Percentiles rank a stretch among this genome's conserved stretches.
Conservation (phyloP, 1,140 invertebrate species). For the Apis florea region DNA sequence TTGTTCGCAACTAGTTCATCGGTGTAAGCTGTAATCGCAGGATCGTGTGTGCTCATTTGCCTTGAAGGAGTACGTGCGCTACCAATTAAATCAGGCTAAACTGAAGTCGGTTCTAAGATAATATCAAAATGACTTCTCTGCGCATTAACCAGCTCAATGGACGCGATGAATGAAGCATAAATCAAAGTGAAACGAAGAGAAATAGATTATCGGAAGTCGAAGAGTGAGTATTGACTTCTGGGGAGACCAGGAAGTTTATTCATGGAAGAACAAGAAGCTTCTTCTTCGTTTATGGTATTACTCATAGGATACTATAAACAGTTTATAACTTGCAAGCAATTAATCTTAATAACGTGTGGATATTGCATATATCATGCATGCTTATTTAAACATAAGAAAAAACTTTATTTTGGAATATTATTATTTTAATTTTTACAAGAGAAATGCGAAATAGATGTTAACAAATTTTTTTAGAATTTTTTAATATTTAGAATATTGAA, state of each 20-base stretch:
- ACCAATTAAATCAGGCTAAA: neutral
- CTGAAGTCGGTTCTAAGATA: conserved; percentile 1
- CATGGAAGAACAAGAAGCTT: neutral
- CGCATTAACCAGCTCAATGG: neutral
- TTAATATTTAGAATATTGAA: too few relatives aligned
- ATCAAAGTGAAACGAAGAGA: conserved; percentile 11
- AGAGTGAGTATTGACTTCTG: neutral
- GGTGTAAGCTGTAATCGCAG: conserved; percentile 14
- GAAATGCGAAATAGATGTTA: too few relatives aligned
- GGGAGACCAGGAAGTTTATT: neutral
- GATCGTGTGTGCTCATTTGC: conserved; percentile 9
- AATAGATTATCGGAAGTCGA: neutral
- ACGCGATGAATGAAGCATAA: conserved; percentile 3
- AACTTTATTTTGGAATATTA: too few relatives aligned
- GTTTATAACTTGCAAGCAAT: neutral
- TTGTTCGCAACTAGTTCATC: neutral
- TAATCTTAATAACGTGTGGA: neutral
- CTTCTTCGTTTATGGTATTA: neutral
- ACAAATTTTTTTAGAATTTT: too few relatives aligned
- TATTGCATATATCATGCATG: neutral
- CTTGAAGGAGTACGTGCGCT: neutral
- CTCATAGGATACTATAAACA: neutral
- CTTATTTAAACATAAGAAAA: too few relatives aligned
- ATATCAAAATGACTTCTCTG: neutral
- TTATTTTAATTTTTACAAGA: too few relatives aligned